phyloP scores from a whole-genome alignment of 2,888 invertebrate genomes.

The Morpho helenor region DNA sequence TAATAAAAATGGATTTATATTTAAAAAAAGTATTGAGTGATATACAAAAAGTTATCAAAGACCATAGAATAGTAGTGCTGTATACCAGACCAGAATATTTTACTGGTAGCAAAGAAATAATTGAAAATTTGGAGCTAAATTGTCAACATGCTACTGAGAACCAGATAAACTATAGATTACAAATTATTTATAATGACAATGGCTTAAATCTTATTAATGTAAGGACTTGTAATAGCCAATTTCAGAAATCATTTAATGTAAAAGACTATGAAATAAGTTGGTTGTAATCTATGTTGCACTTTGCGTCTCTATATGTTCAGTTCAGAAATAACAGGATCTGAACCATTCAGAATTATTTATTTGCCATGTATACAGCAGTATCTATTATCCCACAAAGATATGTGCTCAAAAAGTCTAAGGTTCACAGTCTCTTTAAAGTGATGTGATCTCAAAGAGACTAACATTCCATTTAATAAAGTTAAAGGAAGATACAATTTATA shows the following conservation, averaged over 20 bases:
- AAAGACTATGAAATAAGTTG: conserved; percentile 30
- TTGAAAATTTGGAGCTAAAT: conserved; percentile 41
- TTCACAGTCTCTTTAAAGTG: no score
- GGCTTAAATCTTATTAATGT: conserved; percentile 34
- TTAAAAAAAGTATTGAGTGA: conserved; percentile 56
- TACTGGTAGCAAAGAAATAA: conserved; percentile 53
- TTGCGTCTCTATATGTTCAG: background rate
- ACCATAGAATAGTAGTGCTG: conserved; percentile 68
- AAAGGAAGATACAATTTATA: no score
- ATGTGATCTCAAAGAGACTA: no score
- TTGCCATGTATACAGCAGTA: no score
- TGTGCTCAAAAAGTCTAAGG: no score
- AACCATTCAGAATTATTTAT: no score
- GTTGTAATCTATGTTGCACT: conserved; percentile 10
- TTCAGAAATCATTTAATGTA: conserved; percentile 35
- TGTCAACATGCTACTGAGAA: conserved; percentile 39
- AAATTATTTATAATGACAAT: conserved; percentile 34
- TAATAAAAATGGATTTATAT: conserved; percentile 72
- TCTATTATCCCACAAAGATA: no score
- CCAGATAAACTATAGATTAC: conserved; percentile 58
- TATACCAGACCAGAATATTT: conserved; percentile 77
- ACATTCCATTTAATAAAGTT: no score
- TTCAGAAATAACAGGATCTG: no score
- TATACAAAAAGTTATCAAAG: conserved; percentile 65
- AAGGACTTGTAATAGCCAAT: conserved; percentile 31